Evolutionary conservation across 2,797 vertebrate genomes (phyloP), one percentile per base, ranked within the genome.

Genomic region (Lithobates pipiens): DNA sequence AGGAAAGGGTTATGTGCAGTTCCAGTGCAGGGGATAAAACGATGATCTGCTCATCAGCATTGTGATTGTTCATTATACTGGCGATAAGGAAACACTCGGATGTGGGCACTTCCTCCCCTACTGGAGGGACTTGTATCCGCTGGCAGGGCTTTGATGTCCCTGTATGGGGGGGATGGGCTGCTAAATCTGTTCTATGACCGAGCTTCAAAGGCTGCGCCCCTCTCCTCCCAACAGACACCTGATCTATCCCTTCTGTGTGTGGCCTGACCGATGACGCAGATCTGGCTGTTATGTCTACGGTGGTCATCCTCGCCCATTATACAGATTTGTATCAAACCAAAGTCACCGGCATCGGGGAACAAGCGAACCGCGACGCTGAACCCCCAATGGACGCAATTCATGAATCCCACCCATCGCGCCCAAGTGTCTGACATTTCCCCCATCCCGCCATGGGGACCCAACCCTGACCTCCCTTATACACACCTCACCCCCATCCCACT

Each of bases 11-110:
- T 50, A 16, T 15, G 15, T 50, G 46, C 42, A 44, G 42, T 44
- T 44, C 8, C 42, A 44, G 42, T 2, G 10, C 9, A 57, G 29
- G 36, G 44, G 29, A 72, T 80, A 61, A 16, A 50, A 75, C 15
- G 44, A 4, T 11, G 29, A 42, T 2, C 6, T 25, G 23, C 3
- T 25, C 71, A 42, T 72, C 21, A 21, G 27, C 36, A 42, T 10
- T 21, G 23, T 9, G 44, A 32, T 71, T 57, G 79, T 80, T 80
- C 42, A 69, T 10, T 29, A 57, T 44, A 65, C 36, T n/a, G 34
- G 34, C 34, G 78, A 72, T 61, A 72, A 80, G 78, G 78, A 80
- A 80, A 80, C 78, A 80, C 68, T 72, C 57, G 76, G 61, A 65
- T 79, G 77, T 69, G 79, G 70, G 29, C 69, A 73, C 69, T 54